Conservation (phyloP, 2,113 vertebrate genomes). For the Callocephalon fimbriatum region DNA sequence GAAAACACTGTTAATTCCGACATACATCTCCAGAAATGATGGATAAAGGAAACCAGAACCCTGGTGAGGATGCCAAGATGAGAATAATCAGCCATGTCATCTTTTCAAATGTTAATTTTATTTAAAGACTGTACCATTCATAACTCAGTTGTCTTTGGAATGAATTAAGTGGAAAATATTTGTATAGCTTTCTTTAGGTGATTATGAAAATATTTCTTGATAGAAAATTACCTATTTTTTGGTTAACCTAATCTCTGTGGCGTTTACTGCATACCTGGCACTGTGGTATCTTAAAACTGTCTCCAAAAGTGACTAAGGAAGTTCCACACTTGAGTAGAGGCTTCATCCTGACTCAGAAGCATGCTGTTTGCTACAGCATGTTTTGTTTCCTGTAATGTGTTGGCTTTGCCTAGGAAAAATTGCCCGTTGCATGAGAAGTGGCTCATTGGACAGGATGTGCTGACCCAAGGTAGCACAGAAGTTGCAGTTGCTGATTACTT, state of each 20-base stretch:
- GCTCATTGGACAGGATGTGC: not conserved
- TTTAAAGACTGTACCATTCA: not conserved
- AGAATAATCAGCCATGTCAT: not conserved
- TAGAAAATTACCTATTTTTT: not conserved
- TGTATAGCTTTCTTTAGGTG: not conserved
- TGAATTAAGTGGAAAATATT: not conserved
- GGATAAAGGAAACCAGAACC: not conserved
- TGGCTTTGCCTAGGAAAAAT: not conserved
- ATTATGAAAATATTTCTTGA: not conserved
- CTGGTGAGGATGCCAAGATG: not conserved
- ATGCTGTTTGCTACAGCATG: not conserved
- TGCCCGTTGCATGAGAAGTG: not conserved
- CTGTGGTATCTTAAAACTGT: not conserved
- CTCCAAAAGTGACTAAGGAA: not conserved
- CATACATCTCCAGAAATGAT: not conserved
- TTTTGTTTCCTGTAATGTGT: not conserved
- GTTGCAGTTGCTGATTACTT: not conserved
- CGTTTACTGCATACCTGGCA: not conserved
- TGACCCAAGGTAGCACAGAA: not conserved
- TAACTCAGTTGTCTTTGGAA: not conserved
- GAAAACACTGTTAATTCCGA: not conserved
- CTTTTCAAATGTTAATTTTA: not conserved
- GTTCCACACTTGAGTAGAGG: not conserved
- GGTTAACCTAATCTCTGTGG: not conserved
- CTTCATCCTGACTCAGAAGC: not conserved